Evolutionary conservation across 2,113 vertebrate genomes (phyloP), one percentile per base, ranked within the genome.

Genomic region (Redunca redunca): DNA sequence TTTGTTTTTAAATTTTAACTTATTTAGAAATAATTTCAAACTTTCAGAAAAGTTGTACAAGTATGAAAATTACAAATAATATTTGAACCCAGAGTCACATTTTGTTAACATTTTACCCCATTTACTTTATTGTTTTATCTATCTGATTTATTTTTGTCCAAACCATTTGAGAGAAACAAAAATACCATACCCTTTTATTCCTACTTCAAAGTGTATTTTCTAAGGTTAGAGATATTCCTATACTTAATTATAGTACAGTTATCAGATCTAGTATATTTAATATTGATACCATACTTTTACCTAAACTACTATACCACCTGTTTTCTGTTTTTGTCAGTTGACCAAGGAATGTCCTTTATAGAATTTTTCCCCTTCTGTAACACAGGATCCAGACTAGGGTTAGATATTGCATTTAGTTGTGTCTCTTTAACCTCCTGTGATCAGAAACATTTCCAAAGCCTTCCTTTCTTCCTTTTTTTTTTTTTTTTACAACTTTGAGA

Each of bases 11-110:
- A 95, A 30, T 67, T 91, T 90, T 91, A 81, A 50, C 40, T 91
- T 93, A 53, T 58, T 91, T 96, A 87, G 67, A 95, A 97, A 84
- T 74, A 81, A 85, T 88, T 92, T 93, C 36, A 94, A 62, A 52
- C 43, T 85, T 91, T 77, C 2, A 91, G 43, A 82, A 95, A 94
- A 88, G 25, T 74, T 84, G 3, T 88, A 71, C 46, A 64, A 87
- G 77, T 84, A 93, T 86, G 64, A 83, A 89, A 67, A 78, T 17
- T 74, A 71, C 46, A 94, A 60, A 64, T 94, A 92, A 83, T 55
- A 57, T n/a, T 53, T 94, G 4, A 90, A 78, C 5, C 43, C 50
- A 50, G 40, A 74, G 53, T 95, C 28, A 77, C 23, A 14, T 90
- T 92, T 95, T 53, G 28, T 83, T 95, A 55, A 82, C 26, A 96